These are phyloP conservation scores for Apotomis capreana DNA, from an alignment of 2,888 invertebrate species.

Conservation along the genomic window DNA sequence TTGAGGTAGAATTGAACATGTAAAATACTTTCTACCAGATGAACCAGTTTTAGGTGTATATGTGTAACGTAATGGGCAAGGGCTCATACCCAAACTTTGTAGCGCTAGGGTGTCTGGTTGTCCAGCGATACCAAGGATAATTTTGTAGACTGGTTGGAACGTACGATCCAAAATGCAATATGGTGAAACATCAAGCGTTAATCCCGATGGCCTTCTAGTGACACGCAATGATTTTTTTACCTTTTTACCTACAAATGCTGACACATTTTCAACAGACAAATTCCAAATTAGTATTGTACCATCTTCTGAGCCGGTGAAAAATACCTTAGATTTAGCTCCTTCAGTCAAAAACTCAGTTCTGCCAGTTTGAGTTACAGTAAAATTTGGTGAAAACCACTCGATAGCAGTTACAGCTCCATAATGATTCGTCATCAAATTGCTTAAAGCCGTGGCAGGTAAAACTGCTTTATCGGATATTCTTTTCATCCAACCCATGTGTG, in stretches of 20 bases:
- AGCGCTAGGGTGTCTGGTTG: slow-evolving; percentile 68
- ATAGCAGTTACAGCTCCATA: slow-evolving; percentile 85
- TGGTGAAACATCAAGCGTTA: slow-evolving; percentile 84
- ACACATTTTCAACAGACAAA: slow-evolving; percentile 80
- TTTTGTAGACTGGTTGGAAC: slow-evolving; percentile 85
- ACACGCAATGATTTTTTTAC: slow-evolving; percentile 76
- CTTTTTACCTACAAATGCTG: slow-evolving; percentile 64
- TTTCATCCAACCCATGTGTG: slow-evolving; percentile 88
- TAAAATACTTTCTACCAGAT: slow-evolving; percentile 73
- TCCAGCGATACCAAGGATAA: slow-evolving; percentile 74
- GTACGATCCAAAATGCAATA: slow-evolving; percentile 84
- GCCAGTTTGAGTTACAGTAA: slow-evolving; percentile 84
- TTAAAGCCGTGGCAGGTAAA: slow-evolving; percentile 84
- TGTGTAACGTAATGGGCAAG: slow-evolving; percentile 64
- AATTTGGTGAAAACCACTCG: slow-evolving; percentile 86
- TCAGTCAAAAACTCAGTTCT: slow-evolving; percentile 61
- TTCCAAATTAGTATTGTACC: slow-evolving; percentile 89
- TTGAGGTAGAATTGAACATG: slow-evolving; percentile 62
- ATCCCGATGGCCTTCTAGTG: slow-evolving; percentile 80
- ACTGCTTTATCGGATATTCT: slow-evolving; percentile 82
- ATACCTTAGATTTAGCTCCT: slow-evolving; percentile 81
- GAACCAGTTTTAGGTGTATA: slow-evolving; percentile 62
- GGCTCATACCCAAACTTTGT: slow-evolving; percentile 71
- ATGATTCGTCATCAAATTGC: slow-evolving; percentile 85
- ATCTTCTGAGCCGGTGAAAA: slow-evolving; percentile 86